These are phyloP conservation scores for Emydoidea blandingii DNA, from an alignment of 2,797 vertebrate species.

Conservation along the genomic window DNA sequence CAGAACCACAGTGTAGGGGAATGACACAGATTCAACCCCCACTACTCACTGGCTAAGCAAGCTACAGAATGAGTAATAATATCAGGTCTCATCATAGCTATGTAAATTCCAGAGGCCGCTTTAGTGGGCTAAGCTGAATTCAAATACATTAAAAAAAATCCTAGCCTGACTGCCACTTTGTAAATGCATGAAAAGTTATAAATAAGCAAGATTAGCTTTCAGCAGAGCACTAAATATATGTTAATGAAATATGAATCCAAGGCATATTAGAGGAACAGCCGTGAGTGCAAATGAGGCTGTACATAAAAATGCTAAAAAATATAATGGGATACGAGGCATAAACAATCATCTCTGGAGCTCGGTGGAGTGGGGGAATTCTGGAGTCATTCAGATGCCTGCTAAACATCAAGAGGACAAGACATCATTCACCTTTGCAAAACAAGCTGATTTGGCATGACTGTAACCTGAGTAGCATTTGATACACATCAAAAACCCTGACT, in stretches of 20 bases:
- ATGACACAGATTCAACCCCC: not conserved
- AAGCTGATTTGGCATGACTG: accelerated
- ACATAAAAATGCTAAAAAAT: not conserved
- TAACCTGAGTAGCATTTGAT: accelerated
- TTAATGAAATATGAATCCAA: accelerated
- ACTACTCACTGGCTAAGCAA: not conserved
- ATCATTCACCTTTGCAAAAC: not conserved
- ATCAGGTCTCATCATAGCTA: not conserved
- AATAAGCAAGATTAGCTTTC: not conserved
- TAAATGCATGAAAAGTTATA: not conserved
- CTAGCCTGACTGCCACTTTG: not conserved
- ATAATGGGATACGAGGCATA: accelerated
- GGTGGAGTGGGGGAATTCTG: accelerated
- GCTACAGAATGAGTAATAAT: not conserved
- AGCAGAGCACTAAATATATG: not conserved
- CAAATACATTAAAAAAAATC: not conserved
- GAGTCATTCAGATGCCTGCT: not conserved
- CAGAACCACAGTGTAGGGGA: not conserved
- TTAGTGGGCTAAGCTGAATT: not conserved
- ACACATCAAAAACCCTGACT: not conserved
- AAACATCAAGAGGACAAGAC: accelerated
- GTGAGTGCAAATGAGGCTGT: not conserved
- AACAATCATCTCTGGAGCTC: not conserved
- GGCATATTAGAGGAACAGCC: accelerated
- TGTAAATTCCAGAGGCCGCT: constrained; percentile 8